phyloP scores from a whole-genome alignment of 2,888 invertebrate genomes.

The Mylabris sibirica region DNA sequence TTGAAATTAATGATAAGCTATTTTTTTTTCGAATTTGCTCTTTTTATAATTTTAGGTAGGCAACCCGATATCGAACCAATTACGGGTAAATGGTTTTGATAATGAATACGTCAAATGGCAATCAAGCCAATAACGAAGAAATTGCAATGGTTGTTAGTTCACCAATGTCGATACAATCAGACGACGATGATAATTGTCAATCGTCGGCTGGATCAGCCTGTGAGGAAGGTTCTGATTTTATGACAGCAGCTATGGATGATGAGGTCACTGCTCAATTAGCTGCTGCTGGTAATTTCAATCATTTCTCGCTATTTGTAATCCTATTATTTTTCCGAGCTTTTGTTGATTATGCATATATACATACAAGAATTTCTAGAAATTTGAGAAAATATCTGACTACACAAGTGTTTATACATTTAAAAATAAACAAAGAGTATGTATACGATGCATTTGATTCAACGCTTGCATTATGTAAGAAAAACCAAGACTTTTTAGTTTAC shows the following conservation, averaged over 20 bases:
- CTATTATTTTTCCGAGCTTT: background rate
- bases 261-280: constrained; percentile 96
- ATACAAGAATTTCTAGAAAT: too few relatives aligned
- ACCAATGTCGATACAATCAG: constrained; percentile 65
- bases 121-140: constrained; percentile 65
- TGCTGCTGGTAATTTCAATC: constrained; percentile 78
- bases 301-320: background rate
- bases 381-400: too few relatives aligned
- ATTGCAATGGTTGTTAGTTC: constrained; percentile 72
- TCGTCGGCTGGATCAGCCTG: constrained; percentile 81
- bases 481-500: too few relatives aligned
- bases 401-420: too few relatives aligned
- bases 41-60: constrained; percentile 40
- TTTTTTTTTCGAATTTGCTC: background rate
- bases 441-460: too few relatives aligned
- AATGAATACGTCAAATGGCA: constrained; percentile 60
- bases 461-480: too few relatives aligned
- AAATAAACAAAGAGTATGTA: too few relatives aligned
- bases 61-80: constrained; percentile 53
- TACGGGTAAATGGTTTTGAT: constrained; percentile 57
- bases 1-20: background rate
- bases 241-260: constrained; percentile 86
- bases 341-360: too few relatives aligned
- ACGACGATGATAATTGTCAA: constrained; percentile 83
- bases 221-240: constrained; percentile 83